Evolutionary conservation across 2,888 invertebrate genomes (phyloP), one percentile per base, ranked within the genome.

Genomic region (Rotaria magnacalcarata): DNA sequence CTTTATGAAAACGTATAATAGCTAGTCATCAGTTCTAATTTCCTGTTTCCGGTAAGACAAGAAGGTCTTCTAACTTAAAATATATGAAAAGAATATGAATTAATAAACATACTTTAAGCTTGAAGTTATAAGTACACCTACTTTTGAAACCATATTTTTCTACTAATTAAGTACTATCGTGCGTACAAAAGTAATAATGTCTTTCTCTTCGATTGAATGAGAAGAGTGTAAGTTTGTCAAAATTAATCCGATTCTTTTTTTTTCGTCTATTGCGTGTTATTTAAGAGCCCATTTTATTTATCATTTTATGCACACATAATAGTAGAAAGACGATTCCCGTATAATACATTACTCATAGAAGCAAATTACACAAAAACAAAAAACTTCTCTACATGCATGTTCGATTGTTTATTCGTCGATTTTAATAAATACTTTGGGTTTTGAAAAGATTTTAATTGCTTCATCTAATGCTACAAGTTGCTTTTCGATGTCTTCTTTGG

Each of bases 401-500:
- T 56, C 2, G 24, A 14, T 2, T 41, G 27, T 84, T 56, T 84
- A 84, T 60, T 56, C 60, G 21, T 86, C 67, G 8, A 89, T 86
- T 87, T 89, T 90, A 19, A 91, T 90, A 89, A 94, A 96, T 52
- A 96, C 96, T 92, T 95, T 95, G 2, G 94, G 94, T 89, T 95
- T 93, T 3, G 96, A 95, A 92, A 96, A 96, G 87, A 96, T 94
- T 91, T 95, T 95, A 89, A 96, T 95, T 67, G 95, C 95, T 89
- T 95, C 95, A 89, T 96, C 96, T 54, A 96, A 92, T 89, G 94
- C 94, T 85, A 94, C 93, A 19, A 96, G 92, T 90, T 96, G 95
- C 88, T 94, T 94, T 90, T 96, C 96, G 67, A 96, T 93, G 89
- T 95, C 95, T 91, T 94, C 94, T 92, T 95, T 95, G 87, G 94